Base-by-base conservation (phyloP, 2,797 vertebrate species). In the Perodicticus potto region DNA sequence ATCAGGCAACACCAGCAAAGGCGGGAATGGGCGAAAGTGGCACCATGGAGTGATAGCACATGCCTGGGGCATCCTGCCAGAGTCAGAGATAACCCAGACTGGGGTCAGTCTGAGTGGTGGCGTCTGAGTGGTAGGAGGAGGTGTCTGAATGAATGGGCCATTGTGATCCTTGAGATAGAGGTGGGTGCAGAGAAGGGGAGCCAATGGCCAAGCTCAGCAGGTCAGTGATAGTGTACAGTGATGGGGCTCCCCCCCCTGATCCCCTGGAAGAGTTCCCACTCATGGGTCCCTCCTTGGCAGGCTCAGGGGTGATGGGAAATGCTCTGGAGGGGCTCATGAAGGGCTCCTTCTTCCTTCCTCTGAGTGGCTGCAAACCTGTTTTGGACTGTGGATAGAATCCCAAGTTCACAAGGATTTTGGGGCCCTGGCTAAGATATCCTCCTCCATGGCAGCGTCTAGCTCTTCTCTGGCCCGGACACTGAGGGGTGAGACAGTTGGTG, bases 401-500 rank as follows among this genome's bases (percentile, higher is more conserved):
- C 8, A 2, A 61, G 22, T 19, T 43, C 3, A 43, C 29, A 20
- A 76, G 45, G 37, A 49, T 59, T 40, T 1, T 29, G 14, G 40
- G 6, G 4, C 34, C 27, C 6, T 40, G 73, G 29, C 43, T 19
- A 14, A 70, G 29, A 17, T 55, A 43, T 70, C 20, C 11, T 59
- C 14, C 14, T 45, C 1, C 37, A 25, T 8, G 43, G 17, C 23
- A 37, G 55, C 45, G 16, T 22, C 23, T 43, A 34, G 49, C 40
- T 67, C 53, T 59, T 86, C n/a, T 49, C 84, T 91, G 73, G 65
- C 86, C 0, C 3, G 93, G 78, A 95, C 85, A 65, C 53, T 96
- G 77, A 83, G 86, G 23, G 76, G 84, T 11, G 49, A 81, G 87
- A 86, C 37, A 77, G 86, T 61, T 80, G 93, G 76, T 81, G 27